These are phyloP conservation scores for Palythoa caribaeorum DNA, from an alignment of 92 coral and sea anemone genomes.

Conservation along the genomic window DNA sequence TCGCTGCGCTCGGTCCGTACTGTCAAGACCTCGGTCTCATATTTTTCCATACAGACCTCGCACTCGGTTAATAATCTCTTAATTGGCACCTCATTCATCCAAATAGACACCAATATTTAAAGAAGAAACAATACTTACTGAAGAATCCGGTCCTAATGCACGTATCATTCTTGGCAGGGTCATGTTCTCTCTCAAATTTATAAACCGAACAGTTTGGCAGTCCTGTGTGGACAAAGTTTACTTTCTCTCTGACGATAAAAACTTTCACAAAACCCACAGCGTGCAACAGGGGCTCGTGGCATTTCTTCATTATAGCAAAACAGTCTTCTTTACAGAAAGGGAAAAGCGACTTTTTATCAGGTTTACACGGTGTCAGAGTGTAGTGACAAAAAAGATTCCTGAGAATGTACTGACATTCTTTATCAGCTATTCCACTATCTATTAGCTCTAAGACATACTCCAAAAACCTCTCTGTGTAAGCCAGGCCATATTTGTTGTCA, in stretches of 20 bases:
- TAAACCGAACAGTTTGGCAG: conserved; percentile 84
- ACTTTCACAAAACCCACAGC: conserved; percentile 77
- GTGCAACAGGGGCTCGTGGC: conserved; percentile 58
- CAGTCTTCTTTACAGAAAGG: conserved; percentile 91
- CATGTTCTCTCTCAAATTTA: conserved; percentile 45
- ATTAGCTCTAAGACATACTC: conserved; percentile 38
- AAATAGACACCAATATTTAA: background rate
- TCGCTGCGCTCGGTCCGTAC: too few species aligned
- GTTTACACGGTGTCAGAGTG: conserved; percentile 81
- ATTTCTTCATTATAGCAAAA: conserved; percentile 74
- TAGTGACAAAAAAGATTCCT: conserved; percentile 86
- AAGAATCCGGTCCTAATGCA: conserved; percentile 86
- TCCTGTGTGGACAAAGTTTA: conserved; percentile 76
- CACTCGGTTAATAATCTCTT: too few species aligned
- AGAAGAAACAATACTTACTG: conserved; percentile 61
- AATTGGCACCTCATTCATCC: background rate
- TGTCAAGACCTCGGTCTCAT: too few species aligned
- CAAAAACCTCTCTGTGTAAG: conserved; percentile 72
- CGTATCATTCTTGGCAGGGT: conserved; percentile 55
- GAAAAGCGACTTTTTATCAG: conserved; percentile 57
- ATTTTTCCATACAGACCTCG: too few species aligned
- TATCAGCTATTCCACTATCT: conserved; percentile 37
- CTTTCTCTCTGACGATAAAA: conserved; percentile 33
- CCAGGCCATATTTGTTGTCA: conserved; percentile 82
- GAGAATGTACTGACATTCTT: conserved; percentile 66